These are phyloP conservation scores for Drosophila kepulauana DNA, from an alignment of 1,140 invertebrate species.

Conservation along the genomic window DNA sequence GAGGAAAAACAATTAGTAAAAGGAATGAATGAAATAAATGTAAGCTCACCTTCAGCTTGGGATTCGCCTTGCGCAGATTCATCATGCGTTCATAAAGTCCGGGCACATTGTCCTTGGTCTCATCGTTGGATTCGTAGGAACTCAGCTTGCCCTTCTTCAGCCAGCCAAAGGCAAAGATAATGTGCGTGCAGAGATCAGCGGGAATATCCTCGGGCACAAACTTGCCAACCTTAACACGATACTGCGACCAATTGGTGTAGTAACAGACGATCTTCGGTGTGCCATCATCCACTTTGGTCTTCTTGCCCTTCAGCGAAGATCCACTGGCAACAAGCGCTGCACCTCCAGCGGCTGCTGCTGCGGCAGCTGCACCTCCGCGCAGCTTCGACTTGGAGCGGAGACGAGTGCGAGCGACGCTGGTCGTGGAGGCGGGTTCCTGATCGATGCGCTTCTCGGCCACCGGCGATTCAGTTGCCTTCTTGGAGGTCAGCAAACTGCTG, in stretches of 20 bases:
- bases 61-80: constrained; percentile 94
- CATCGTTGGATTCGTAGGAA: constrained; percentile 96
- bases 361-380: constrained; percentile 87
- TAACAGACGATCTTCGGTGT: constrained; percentile 94
- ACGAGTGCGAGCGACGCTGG: constrained; percentile 88
- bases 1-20: not conserved
- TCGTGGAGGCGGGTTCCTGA: constrained; percentile 86
- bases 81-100: constrained; percentile 95
- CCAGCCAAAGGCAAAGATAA: constrained; percentile 98
- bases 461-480: constrained; percentile 83
- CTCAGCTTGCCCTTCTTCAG: constrained; percentile 96
- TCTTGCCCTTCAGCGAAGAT: constrained; percentile 85
- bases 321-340: constrained; percentile 87
- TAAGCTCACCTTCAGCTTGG: constrained; percentile 90
- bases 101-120: constrained; percentile 95
- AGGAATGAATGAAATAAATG: not conserved
- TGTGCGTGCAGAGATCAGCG: constrained; percentile 97
- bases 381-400: constrained; percentile 87
- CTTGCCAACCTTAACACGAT: constrained; percentile 96
- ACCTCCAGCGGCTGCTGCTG: constrained; percentile 86
- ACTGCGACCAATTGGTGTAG: constrained; percentile 99
- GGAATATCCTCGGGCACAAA: constrained; percentile 98
- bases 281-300: constrained; percentile 88
- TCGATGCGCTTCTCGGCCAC: constrained; percentile 86
- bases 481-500: constrained; percentile 85